These are phyloP conservation scores for Crotalus viridis DNA, from an alignment of 2,113 vertebrate genomes.

Conservation along the genomic window DNA sequence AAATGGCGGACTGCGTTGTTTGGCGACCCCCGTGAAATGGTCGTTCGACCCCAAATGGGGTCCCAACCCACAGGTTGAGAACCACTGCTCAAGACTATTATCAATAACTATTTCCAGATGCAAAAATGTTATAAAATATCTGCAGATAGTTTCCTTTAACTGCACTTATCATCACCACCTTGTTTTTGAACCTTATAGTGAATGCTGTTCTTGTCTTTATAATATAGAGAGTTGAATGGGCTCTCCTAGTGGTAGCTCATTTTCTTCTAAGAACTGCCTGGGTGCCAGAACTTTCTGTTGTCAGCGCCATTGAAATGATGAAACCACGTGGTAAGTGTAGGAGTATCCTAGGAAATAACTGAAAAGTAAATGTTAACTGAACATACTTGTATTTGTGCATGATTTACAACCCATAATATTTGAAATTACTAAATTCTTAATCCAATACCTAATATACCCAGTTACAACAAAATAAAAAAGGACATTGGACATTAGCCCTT, in stretches of 20 bases:
- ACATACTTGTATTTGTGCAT: background rate
- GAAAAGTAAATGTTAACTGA: background rate
- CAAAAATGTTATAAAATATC: background rate
- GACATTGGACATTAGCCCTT: background rate
- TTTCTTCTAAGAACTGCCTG: background rate
- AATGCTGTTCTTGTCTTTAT: background rate
- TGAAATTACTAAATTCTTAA: background rate
- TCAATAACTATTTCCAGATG: background rate
- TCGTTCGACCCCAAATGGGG: too few species aligned
- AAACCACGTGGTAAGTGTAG: background rate
- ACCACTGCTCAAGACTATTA: background rate
- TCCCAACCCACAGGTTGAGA: too few species aligned
- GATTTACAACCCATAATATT: background rate
- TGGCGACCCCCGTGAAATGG: too few species aligned
- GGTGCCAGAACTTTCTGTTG: background rate
- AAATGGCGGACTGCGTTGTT: too few species aligned
- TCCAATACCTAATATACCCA: background rate
- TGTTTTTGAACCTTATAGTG: background rate
- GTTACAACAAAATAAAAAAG: background rate
- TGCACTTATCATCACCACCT: background rate
- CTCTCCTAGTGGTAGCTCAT: background rate
- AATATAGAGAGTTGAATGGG: background rate
- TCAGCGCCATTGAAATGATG: background rate
- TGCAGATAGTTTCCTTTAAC: background rate
- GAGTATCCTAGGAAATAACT: background rate